Base-by-base conservation (phyloP, 2,888 invertebrate genomes). In the Troides aeacus region DNA sequence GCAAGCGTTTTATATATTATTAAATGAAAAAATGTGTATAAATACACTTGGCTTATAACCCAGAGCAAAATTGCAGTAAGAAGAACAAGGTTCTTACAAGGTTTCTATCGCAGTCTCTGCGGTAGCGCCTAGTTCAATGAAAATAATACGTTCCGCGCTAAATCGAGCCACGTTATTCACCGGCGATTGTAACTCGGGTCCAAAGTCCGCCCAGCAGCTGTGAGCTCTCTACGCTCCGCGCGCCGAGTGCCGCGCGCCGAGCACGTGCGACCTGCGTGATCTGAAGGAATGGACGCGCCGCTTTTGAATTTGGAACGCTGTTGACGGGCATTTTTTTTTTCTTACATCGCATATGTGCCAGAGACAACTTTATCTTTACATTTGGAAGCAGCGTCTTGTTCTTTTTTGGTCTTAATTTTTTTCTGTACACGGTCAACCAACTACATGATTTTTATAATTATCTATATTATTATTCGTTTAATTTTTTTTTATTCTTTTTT, bases 181-280 rank as follows among this genome's bases (percentile, higher is more conserved):
- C 79, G 88, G 88, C 88, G 90, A 89, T 87, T 87, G 88, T 87
- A 80, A 79, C 79, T 76, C 81, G 84, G 79, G 90, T 91, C 81
- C 90, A 90, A 91, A 92, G 91, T 92, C 90, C 89, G 82, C 76
- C 78, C 78, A 84, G 84, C 89, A 87, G 89, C 89, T 90, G 89
- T 86, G 84, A 81, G 83, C 85, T 84, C 84, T 81, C 83, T 83
- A 82, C 70, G 66, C 18, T n/a, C 81, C 81, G 85, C 81, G 82
- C 81, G 81, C 85, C 81, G 85, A 81, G 82, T 80, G 81, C 85
- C 81, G 79, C 77, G 56, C 23, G 72, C 82, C 82, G 61, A 69
- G 68, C 80, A 81, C 90, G 89, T 88, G 89, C 84, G 75, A 77
- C 24, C 73, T 79, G 85, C 90, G 87, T 90, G 90, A 89, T 90